A percentile compares a stretch with the other conserved stretches of the same genome.
phyloP scores from a whole-genome alignment of 2,797 vertebrate species.

The Cryptoblepharus egeriae region DNA sequence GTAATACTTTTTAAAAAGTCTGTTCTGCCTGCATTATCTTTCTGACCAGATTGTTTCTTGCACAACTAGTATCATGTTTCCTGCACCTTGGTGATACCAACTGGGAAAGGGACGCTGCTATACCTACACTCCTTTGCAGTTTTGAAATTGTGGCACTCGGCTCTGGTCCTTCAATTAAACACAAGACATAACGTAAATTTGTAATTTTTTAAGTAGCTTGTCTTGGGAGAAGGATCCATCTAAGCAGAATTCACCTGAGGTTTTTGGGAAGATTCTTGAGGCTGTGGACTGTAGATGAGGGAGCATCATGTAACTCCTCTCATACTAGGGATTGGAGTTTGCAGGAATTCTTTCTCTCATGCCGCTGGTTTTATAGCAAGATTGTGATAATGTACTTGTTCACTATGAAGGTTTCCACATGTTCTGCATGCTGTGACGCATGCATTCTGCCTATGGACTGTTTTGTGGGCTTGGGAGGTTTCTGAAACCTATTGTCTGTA shows the following conservation, averaged over 20 bases:
- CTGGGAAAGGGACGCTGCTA: neutral
- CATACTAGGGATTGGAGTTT: neutral
- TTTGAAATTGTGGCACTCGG: neutral
- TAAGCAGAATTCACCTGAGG: neutral
- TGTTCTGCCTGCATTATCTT: neutral
- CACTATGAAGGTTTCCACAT: neutral
- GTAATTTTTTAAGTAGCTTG: neutral
- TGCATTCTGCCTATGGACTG: neutral
- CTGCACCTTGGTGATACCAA: neutral
- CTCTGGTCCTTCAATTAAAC: neutral
- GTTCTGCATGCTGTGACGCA: neutral
- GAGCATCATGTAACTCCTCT: neutral
- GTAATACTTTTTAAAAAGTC: neutral
- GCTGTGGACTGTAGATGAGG: neutral
- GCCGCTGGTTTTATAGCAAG: neutral
- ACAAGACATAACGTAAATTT: neutral
- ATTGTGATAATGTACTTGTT: conserved; percentile 3
- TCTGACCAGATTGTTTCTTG: neutral
- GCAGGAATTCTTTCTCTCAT: neutral
- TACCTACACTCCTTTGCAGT: neutral
- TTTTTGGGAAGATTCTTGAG: rapidly evolving
- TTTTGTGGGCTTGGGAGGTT: neutral
- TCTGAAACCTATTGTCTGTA: neutral
- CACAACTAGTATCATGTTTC: neutral
- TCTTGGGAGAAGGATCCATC: too few relatives aligned